These are phyloP conservation scores for Julus scanicus DNA, from an alignment of 2,888 invertebrate species.

Conservation along the genomic window DNA sequence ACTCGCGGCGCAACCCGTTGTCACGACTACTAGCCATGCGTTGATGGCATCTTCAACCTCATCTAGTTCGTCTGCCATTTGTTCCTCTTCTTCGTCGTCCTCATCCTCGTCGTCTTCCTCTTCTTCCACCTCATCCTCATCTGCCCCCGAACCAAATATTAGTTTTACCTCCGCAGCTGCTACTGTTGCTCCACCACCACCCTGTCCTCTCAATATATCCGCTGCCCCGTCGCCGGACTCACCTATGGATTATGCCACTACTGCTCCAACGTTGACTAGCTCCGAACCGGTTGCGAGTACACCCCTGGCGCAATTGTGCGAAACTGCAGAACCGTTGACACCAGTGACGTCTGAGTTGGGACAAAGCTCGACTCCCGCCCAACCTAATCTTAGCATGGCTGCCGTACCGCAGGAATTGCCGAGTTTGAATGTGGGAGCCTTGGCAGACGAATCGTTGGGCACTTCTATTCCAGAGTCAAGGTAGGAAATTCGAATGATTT, in stretches of 20 bases:
- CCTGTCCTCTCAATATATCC: constrained; percentile 45
- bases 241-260: constrained; percentile 52
- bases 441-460: neutral
- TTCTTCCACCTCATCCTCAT: constrained; percentile 44
- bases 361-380: neutral
- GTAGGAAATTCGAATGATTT: neutral
- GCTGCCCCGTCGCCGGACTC: constrained; percentile 49
- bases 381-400: neutral
- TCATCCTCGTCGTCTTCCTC: constrained; percentile 44
- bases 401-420: constrained; percentile 4
- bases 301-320: neutral
- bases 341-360: constrained; percentile 26
- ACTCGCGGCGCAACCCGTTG: constrained; percentile 55
- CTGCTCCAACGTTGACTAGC: constrained; percentile 6
- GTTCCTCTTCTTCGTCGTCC: constrained; percentile 18
- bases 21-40: constrained; percentile 56
- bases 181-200: constrained; percentile 3
- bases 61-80: constrained; percentile 46
- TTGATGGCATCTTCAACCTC: constrained; percentile 44
- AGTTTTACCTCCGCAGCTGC: neutral
- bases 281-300: neutral
- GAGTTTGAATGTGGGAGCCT: neutral
- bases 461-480: constrained; percentile 16
- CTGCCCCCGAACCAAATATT: neutral
- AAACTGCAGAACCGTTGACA: neutral